A percentile compares a stretch with the other conserved stretches of the same genome.
Conservation (phyloP, 1,140 invertebrate genomes). For the Mercenaria mercenaria region DNA sequence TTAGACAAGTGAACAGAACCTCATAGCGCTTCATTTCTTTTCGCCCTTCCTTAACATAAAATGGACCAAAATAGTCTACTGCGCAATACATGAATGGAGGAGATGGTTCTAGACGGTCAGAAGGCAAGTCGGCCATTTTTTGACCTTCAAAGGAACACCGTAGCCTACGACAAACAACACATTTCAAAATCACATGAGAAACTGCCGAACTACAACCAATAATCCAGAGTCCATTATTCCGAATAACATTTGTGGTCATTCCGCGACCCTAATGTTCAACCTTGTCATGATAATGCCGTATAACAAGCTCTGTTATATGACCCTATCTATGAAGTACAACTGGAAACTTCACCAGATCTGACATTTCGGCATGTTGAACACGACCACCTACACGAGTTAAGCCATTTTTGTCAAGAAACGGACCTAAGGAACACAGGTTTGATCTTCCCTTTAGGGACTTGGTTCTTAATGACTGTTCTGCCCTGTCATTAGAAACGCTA, state of each 20-base stretch:
- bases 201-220: slow-evolving; percentile 11
- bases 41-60: slow-evolving; percentile 26
- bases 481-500: background rate
- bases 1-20: slow-evolving; percentile 42
- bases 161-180: slow-evolving; percentile 64
- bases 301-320: slow-evolving; percentile 9
- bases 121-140: slow-evolving; percentile 67
- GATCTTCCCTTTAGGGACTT: background rate
- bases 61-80: slow-evolving; percentile 67
- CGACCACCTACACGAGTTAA: background rate
- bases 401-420: background rate
- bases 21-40: background rate
- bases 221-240: background rate
- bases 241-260: background rate
- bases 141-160: slow-evolving; percentile 11
- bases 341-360: background rate
- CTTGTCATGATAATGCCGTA: background rate
- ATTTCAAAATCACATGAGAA: slow-evolving; percentile 42
- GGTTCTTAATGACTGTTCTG: background rate
- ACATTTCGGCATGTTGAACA: background rate
- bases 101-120: slow-evolving; percentile 49
- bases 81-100: slow-evolving; percentile 60
- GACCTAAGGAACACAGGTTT: background rate
- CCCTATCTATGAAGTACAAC: background rate
- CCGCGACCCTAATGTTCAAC: background rate